Evolutionary conservation across 2,113 vertebrate species (phyloP).

Genomic region (Antennarius striatus): DNA sequence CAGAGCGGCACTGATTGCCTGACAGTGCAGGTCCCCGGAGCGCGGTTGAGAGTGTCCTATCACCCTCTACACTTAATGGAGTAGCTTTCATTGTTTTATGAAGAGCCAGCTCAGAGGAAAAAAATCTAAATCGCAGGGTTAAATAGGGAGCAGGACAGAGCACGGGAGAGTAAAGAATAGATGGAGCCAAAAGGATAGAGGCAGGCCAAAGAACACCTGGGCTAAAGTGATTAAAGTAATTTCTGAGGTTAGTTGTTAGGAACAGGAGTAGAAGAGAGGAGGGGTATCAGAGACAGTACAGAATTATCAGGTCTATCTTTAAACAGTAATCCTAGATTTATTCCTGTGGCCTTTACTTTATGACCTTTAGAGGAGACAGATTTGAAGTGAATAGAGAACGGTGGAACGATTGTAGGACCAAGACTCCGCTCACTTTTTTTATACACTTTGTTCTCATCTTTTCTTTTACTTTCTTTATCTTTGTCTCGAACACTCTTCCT

Average conservation of each 20-base stretch:
- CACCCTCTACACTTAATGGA: constrained; percentile 69
- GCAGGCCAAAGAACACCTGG: constrained; percentile 18
- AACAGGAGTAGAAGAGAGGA: constrained; percentile 31
- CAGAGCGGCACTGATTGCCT: constrained; percentile 65
- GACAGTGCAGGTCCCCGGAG: constrained; percentile 61
- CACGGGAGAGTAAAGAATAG: constrained; percentile 16
- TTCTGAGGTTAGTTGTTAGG: constrained; percentile 40
- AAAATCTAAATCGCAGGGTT: constrained; percentile 57
- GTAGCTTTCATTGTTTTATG: constrained; percentile 73
- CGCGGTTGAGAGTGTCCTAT: constrained; percentile 66
- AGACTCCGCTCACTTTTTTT: constrained; percentile 51
- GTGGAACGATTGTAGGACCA: constrained; percentile 46
- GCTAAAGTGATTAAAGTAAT: constrained; percentile 35
- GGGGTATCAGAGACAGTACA: constrained; percentile 40
- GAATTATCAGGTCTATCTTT: constrained; percentile 58
- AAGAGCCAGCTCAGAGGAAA: constrained; percentile 53
- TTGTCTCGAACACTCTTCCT: constrained; percentile 24
- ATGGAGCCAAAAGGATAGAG: constrained; percentile 32
- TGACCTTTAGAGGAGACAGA: constrained; percentile 73
- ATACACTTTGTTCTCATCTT: constrained; percentile 45
- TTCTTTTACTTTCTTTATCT: constrained; percentile 32
- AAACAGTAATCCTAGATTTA: constrained; percentile 64
- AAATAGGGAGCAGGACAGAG: constrained; percentile 46
- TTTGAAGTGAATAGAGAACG: constrained; percentile 39
- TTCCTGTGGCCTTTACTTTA: constrained; percentile 73